phyloP scores from a whole-genome alignment of 2,888 invertebrate genomes.

The Adelphocoris suturalis region DNA sequence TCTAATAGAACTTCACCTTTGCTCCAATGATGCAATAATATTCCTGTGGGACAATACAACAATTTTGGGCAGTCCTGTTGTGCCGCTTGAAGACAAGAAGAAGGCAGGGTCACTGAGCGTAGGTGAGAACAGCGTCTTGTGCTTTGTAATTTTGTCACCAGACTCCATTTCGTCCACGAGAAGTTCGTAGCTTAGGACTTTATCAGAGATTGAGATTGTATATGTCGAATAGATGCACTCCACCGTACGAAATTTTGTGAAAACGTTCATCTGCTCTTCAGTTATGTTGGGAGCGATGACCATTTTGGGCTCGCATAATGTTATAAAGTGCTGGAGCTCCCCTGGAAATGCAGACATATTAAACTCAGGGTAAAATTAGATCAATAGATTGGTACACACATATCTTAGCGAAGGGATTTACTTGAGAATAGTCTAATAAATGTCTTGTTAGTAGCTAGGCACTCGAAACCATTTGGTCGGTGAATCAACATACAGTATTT shows the following conservation, averaged over 20 bases:
- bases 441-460: too few species aligned
- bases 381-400: neutral
- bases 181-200: neutral
- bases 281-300: slow-evolving; percentile 41
- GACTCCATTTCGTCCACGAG: neutral
- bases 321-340: slow-evolving; percentile 67
- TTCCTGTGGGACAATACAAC: slow-evolving; percentile 83
- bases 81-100: slow-evolving; percentile 91
- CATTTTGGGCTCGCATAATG: slow-evolving; percentile 58
- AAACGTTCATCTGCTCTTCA: neutral
- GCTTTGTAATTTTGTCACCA: slow-evolving; percentile 76
- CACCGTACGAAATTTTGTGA: neutral
- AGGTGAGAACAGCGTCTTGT: slow-evolving; percentile 73
- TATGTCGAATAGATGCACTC: neutral
- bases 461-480: too few species aligned
- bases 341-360: neutral
- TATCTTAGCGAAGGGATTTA: neutral
- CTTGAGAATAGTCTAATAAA: too few species aligned
- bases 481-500: too few species aligned
- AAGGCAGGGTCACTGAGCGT: slow-evolving; percentile 77
- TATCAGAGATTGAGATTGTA: neutral
- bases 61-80: slow-evolving; percentile 90
- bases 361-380: neutral
- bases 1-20: slow-evolving; percentile 13
- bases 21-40: slow-evolving; percentile 56